Evolutionary conservation across 2,797 vertebrate genomes (phyloP).

Genomic region (Galago senegalensis): DNA sequence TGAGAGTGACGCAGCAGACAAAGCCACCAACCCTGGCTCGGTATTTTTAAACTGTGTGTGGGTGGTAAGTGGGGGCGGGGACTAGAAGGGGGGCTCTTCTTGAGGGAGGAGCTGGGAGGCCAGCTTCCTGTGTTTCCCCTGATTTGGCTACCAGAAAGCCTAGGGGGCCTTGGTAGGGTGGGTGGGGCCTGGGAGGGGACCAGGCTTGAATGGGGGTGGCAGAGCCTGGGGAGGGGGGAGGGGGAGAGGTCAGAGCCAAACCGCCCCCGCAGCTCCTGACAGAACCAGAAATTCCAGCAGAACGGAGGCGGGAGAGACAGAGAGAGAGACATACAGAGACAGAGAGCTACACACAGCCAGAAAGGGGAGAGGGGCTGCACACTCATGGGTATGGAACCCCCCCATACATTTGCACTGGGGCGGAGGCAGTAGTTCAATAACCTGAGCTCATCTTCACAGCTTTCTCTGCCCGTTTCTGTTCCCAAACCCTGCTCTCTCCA

Average conservation of each 20-base stretch:
- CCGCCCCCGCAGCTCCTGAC: slow-evolving; percentile 87
- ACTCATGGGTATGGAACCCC: background rate
- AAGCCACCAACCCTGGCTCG: slow-evolving; percentile 85
- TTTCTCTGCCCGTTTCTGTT: background rate
- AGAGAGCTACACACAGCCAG: slow-evolving; percentile 62
- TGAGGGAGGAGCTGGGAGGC: slow-evolving; percentile 78
- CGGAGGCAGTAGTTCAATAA: background rate
- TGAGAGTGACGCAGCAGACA: slow-evolving; percentile 90
- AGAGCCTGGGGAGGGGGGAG: background rate
- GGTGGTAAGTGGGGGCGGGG: slow-evolving; percentile 93
- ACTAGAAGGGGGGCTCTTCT: slow-evolving; percentile 93
- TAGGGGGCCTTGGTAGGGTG: background rate
- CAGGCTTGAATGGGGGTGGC: slow-evolving; percentile 38
- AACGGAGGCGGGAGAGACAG: slow-evolving; percentile 81
- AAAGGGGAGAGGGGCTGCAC: slow-evolving; percentile 47
- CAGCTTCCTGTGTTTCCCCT: slow-evolving; percentile 80
- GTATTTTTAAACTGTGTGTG: slow-evolving; percentile 89
- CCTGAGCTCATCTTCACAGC: background rate
- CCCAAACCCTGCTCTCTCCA: background rate
- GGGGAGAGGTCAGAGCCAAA: slow-evolving; percentile 93
- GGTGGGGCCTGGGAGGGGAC: background rate
- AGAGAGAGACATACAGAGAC: slow-evolving; percentile 68
- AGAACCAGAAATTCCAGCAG: slow-evolving; percentile 87
- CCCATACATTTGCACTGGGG: background rate
- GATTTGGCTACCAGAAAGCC: slow-evolving; percentile 73